Percentiles rank a stretch among this genome's conserved stretches.
phyloP scores from a whole-genome alignment of 1,140 invertebrate genomes.

The Eriosoma lanigerum region DNA sequence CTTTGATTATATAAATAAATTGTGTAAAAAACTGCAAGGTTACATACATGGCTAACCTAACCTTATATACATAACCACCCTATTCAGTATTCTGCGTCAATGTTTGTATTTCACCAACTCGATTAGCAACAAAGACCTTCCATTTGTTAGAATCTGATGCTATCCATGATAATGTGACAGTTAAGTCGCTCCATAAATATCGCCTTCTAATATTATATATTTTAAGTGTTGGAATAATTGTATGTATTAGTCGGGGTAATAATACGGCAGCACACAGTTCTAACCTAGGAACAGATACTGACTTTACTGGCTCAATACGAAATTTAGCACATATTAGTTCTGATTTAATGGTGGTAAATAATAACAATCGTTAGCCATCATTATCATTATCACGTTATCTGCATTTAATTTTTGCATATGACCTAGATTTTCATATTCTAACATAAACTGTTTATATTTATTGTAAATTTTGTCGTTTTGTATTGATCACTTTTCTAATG shows the following conservation, averaged over 20 bases:
- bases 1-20: too few species aligned
- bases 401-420: conserved; percentile 33
- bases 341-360: conserved; percentile 26
- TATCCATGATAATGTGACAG: conserved; percentile 43
- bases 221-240: too few species aligned
- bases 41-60: too few species aligned
- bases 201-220: background rate
- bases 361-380: background rate
- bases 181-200: conserved; percentile 53
- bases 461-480: background rate
- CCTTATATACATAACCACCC: too few species aligned
- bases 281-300: background rate
- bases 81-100: too few species aligned
- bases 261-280: too few species aligned
- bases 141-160: too few species aligned
- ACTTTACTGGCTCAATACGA: background rate
- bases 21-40: too few species aligned
- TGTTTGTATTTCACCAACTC: conserved; percentile 56
- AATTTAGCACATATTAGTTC: background rate
- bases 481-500: conserved; percentile 14
- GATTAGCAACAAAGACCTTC: conserved; percentile 42
- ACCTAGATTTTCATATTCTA: conserved; percentile 45
- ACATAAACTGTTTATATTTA: conserved; percentile 39
- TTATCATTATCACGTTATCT: background rate
- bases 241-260: too few species aligned